Evolutionary conservation across 2,797 vertebrate genomes (phyloP).

Genomic region (Todus mexicanus): DNA sequence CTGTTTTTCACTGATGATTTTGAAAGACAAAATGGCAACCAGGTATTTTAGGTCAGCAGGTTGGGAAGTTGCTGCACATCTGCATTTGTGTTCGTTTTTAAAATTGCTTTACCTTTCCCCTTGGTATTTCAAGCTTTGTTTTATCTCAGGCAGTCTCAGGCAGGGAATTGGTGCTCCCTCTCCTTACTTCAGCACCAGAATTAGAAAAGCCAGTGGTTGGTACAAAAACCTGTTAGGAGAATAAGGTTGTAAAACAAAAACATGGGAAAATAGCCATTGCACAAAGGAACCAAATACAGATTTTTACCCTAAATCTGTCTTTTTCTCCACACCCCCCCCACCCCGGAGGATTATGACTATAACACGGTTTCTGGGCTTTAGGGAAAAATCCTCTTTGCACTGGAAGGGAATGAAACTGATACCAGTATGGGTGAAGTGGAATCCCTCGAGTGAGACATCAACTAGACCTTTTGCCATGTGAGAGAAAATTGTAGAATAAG

Average conservation of each 20-base stretch:
- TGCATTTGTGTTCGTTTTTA: neutral
- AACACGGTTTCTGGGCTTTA: neutral
- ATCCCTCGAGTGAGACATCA: neutral
- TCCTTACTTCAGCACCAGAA: neutral
- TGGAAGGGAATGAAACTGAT: neutral
- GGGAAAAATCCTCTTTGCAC: neutral
- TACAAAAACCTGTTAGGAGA: neutral
- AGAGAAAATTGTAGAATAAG: neutral
- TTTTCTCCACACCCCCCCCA: too few relatives aligned
- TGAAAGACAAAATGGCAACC: neutral
- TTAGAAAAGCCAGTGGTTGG: neutral
- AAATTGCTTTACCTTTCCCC: neutral
- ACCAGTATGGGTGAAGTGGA: neutral
- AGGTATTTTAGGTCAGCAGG: neutral
- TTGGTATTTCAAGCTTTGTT: neutral
- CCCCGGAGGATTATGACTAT: neutral
- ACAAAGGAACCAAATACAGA: neutral
- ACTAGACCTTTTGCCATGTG: neutral
- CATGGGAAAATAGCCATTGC: neutral
- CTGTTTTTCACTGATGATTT: neutral
- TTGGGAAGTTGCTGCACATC: neutral
- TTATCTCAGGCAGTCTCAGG: neutral
- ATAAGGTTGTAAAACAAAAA: neutral
- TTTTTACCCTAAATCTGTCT: neutral
- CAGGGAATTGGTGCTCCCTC: neutral